Evolutionary conservation across 2,797 vertebrate species (phyloP), one percentile per base, ranked within the genome.

Genomic region (Paratrypauchen microcephalus): DNA sequence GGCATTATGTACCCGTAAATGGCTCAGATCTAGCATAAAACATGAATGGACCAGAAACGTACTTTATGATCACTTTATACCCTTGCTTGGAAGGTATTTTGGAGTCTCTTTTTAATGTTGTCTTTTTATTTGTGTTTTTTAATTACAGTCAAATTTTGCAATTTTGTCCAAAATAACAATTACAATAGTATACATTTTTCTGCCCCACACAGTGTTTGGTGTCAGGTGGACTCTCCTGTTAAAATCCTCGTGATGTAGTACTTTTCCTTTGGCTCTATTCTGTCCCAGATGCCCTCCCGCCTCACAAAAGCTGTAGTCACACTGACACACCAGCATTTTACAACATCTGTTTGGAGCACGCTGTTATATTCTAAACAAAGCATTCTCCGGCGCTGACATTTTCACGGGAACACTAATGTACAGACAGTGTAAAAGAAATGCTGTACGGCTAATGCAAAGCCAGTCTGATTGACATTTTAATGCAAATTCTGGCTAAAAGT

Each of bases 291-390:
- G 90, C 82, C 41, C 83, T 83, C 80, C 74, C 61, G 70, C 84
- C 72, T 80, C 75, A 18, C 80, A 86, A 91, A 92, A 91, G 91
- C 88, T 91, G 92, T 82, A 82, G 88, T 91, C 91, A 88, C 90
- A 89, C 89, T 90, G 93, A 92, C 87, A 91, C 90, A 86, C 83
- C 81, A 68, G 79, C 90, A 83, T 91, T 89, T 91, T 89, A 90
- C 90, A 87, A 88, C 88, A 91, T 93, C 87, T 92, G 91, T 76
- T 92, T 81, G 52, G 79, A 74, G 70, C 64, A 86, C 71, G 77
- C 78, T 66, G 77, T 87, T 71, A 71, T 75, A 77, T 77, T 87
- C 82, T 84, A 87, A 87, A 79, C 66, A 78, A 68, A 69, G 78
- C 78, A 75, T 75, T 80, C 78, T 75, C 69, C 87, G 72, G 72